Evolutionary conservation across 2,888 invertebrate species (phyloP).

Genomic region (Diaprepes abbreviatus): DNA sequence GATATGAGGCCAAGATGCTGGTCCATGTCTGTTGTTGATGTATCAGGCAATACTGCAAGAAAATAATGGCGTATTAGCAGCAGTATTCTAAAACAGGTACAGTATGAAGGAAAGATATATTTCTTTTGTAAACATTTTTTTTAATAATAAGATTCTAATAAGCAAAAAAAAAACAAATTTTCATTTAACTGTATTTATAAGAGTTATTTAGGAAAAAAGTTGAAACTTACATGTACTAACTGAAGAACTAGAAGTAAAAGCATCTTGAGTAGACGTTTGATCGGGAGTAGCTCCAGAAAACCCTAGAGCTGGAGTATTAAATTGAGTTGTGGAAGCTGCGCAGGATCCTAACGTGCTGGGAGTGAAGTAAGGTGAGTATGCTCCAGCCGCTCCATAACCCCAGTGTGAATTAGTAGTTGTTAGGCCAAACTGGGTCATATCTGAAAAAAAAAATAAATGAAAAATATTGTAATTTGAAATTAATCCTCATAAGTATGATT

Average conservation of each 20-base stretch:
- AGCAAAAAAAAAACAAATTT: too few relatives aligned
- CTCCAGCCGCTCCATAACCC: constrained; percentile 89
- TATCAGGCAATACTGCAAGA: constrained; percentile 81
- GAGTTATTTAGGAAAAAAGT: too few relatives aligned
- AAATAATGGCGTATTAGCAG: constrained; percentile 29
- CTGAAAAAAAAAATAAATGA: constrained; percentile 69
- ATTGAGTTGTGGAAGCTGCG: constrained; percentile 80
- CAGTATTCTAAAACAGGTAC: too few relatives aligned
- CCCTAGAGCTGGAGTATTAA: constrained; percentile 81
- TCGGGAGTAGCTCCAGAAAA: constrained; percentile 80
- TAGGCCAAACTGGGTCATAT: constrained; percentile 89
- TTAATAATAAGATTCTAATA: too few relatives aligned
- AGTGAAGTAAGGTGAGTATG: constrained; percentile 87
- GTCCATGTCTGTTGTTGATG: constrained; percentile 81
- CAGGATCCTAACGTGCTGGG: constrained; percentile 79
- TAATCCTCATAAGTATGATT: too few relatives aligned
- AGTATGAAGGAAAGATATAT: too few relatives aligned
- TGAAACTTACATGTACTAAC: constrained; percentile 60
- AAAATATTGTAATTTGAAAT: too few relatives aligned
- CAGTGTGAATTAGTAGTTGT: constrained; percentile 89
- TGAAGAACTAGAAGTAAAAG: constrained; percentile 65
- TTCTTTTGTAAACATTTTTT: too few relatives aligned
- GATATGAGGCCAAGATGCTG: constrained; percentile 78
- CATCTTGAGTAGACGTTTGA: constrained; percentile 70
- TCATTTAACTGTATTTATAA: too few relatives aligned